Evolutionary conservation across 2,888 invertebrate genomes (phyloP).

Genomic region (Drosophila infuscata): DNA sequence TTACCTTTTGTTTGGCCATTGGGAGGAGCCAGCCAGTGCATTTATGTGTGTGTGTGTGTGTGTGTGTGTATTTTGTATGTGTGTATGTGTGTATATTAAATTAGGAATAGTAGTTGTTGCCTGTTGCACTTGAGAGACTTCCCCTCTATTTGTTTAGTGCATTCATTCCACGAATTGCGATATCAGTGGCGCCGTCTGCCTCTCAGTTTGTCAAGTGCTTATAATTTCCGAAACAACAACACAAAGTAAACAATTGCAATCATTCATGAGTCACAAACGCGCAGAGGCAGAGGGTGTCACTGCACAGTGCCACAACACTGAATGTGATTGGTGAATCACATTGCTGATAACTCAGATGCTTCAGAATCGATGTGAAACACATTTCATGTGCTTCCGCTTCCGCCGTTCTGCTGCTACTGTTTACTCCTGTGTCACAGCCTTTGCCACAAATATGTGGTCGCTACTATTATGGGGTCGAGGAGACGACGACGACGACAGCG

Average conservation of each 20-base stretch:
- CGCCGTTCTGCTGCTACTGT: neutral
- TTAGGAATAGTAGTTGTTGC: neutral
- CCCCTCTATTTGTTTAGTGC: conserved; percentile 27
- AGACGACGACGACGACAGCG: neutral
- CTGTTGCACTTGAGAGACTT: conserved; percentile 17
- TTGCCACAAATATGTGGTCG: conserved; percentile 32
- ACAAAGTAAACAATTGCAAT: conserved; percentile 37
- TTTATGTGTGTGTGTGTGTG: neutral
- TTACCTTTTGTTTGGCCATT: conserved; percentile 17
- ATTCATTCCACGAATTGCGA: conserved; percentile 44
- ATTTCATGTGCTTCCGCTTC: conserved; percentile 3
- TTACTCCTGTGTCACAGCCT: neutral
- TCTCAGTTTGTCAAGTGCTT: conserved; percentile 52
- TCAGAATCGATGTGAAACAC: conserved; percentile 13
- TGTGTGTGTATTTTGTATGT: neutral
- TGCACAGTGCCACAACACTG: neutral
- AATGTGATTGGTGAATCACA: neutral
- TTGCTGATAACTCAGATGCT: conserved; percentile 34
- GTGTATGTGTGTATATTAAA: neutral
- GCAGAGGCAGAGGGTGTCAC: conserved; percentile 28
- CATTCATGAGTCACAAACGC: conserved; percentile 49
- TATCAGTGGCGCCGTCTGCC: conserved; percentile 41
- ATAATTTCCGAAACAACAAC: conserved; percentile 21
- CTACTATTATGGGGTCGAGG: conserved; percentile 37
- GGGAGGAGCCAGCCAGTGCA: conserved; percentile 9